A percentile compares a stretch with the other conserved stretches of the same genome.
Evolutionary conservation across 2,113 vertebrate species (phyloP).

Genomic region (Symphodus melops): DNA sequence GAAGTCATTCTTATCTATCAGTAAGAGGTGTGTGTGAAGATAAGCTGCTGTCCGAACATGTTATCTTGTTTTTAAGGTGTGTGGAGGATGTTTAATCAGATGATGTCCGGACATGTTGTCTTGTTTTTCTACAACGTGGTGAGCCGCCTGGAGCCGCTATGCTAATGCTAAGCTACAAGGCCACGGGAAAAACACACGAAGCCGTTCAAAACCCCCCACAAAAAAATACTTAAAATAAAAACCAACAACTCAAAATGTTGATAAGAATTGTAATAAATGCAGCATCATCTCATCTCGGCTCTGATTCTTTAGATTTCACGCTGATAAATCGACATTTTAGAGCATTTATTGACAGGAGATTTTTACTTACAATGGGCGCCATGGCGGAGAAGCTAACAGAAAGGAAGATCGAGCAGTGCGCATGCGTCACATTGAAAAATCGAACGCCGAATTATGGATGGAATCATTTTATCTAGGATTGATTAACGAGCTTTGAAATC

Average conservation of each 20-base stretch:
- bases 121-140: constrained; percentile 49
- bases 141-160: not conserved
- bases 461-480: constrained; percentile 25
- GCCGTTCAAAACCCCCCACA: too few relatives aligned
- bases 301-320: accelerated
- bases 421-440: constrained; percentile 77
- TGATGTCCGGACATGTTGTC: not conserved
- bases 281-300: accelerated
- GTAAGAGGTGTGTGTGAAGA: not conserved
- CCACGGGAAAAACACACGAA: not conserved
- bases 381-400: constrained; percentile 85
- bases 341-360: constrained; percentile 6
- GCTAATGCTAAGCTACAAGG: constrained; percentile 36
- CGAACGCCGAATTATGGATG: constrained; percentile 54
- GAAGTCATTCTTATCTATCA: not conserved
- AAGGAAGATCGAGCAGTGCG: constrained; percentile 82
- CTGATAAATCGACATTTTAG: accelerated
- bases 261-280: accelerated
- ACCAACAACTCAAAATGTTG: accelerated
- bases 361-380: constrained; percentile 89
- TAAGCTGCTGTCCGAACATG: not conserved
- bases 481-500: constrained; percentile 10
- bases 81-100: not conserved
- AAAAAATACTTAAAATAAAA: not conserved
- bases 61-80: not conserved